Base-by-base conservation (phyloP, 2,797 vertebrate genomes). In the Pipistrellus nathusii region DNA sequence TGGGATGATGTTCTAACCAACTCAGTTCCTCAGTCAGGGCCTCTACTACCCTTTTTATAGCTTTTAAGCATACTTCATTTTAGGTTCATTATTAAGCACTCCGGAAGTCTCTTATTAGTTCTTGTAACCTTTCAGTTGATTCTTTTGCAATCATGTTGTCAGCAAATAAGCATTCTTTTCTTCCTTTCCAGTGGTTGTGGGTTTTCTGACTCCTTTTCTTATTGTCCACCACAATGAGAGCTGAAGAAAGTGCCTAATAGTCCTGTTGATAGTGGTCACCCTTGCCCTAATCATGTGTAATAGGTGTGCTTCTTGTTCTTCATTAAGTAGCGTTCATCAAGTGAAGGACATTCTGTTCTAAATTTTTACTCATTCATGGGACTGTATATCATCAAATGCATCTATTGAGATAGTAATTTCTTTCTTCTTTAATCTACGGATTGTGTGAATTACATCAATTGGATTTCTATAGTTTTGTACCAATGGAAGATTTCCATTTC, bases 401-500 rank as follows among this genome's bases (percentile, higher is more conserved):
- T 68, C 32, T 80, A 84, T 18, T n/a, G 7, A 94, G 57, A 91
- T 30, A 76, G 38, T 35, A 35, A 59, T 68, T 77, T 85, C 27
- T 62, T 85, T 84, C 20, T 68, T 76, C 46, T 88, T 76, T 59
- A 87, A 68, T 57, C 10, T 78, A 64, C 2, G 66, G 35, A 91
- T 32, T 82, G 77, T 91, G 21, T 46, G 80, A 78, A 84, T 84
- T 86, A 90, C 8, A 71, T 14, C 53, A 35, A 38, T 51, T 76
- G 6, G 20, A 77, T 72, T 91, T 83, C 41, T 85, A 81, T 62
- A 88, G 30, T 82, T 83, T 89, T 94, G 64, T 83, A 73, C 17
- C 18, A 62, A 69, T 81, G 44, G 44, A 44, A 44, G 44, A 44
- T 18, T 84, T 91, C 18, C n/a, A 85, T 69, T 87, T 20, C 18